Conservation (phyloP, 2,888 invertebrate genomes). For the Cataglyphis albicans region DNA sequence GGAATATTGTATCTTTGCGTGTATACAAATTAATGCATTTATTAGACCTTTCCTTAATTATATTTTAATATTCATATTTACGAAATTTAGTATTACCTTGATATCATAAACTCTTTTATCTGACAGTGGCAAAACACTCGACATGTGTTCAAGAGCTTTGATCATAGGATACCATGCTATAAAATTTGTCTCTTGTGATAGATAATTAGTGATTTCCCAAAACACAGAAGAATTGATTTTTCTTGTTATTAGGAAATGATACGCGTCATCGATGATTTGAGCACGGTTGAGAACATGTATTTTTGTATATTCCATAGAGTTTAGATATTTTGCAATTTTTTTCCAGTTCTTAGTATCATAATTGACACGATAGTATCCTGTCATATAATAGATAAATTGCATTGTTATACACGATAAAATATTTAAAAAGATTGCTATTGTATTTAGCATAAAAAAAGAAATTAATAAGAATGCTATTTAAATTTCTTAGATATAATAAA, state of each 20-base stretch:
- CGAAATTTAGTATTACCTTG: background rate
- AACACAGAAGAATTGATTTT: background rate
- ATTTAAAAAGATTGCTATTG: background rate
- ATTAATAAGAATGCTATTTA: background rate
- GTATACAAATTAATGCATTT: background rate
- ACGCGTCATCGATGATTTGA: slow-evolving; percentile 25
- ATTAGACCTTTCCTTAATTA: background rate
- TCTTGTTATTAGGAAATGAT: background rate
- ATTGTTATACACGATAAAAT: background rate
- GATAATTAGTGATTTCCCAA: slow-evolving; percentile 13
- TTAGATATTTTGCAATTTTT: slow-evolving; percentile 28
- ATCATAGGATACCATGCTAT: slow-evolving; percentile 27
- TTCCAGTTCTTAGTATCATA: slow-evolving; percentile 78
- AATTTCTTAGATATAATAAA: background rate
- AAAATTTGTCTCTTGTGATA: slow-evolving; percentile 24
- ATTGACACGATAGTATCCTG: slow-evolving; percentile 83
- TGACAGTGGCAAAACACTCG: background rate
- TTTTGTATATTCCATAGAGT: background rate
- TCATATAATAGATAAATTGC: background rate
- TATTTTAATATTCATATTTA: background rate
- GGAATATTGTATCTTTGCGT: no score
- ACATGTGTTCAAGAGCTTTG: background rate
- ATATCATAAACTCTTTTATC: background rate
- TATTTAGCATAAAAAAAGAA: background rate
- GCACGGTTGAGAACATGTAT: slow-evolving; percentile 48